Evolutionary conservation across 2,113 vertebrate genomes (phyloP), one percentile per base, ranked within the genome.

Genomic region (Chauna torquata): DNA sequence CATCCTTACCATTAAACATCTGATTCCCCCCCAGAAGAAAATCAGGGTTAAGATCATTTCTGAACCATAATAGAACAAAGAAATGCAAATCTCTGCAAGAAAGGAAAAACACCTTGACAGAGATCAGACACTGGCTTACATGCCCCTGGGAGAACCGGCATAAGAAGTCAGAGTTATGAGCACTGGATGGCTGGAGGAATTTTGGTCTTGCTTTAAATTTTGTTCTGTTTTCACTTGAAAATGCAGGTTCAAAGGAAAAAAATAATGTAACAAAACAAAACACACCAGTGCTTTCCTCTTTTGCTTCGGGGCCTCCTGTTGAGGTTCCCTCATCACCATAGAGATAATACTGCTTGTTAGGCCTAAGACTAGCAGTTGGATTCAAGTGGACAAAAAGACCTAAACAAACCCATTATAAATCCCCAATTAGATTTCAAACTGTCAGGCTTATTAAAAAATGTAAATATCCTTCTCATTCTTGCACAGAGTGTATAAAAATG

Each of bases 401-500:
- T 91, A 96, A 98, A 95, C 91, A 92, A 97, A 94, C 94, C 94
- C 87, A 95, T 96, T 97, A 96, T 95, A 96, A 96, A 97, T 95
- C 94, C 96, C 94, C 96, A 97, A 96, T 97, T 97, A 97, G 92
- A n/a, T 96, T 97, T 97, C 96, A 97, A 96, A 97, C 96, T 96
- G 93, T 96, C 95, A 97, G 80, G 91, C 93, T 97, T 95, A 97
- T 97, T 97, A 97, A 96, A 97, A 97, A 97, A 97, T 97, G 95
- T 96, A 97, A 97, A 97, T 97, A 95, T 93, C 91, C 83, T 90
- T 66, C 85, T 94, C 68, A 6, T 76, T 96, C 89, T 95, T 82
- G 94, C 96, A 93, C 86, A 81, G 72, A 92, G 45, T 82, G 54
- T 96, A 94, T 97, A 97, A 97, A 97, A 97, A 97, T 95, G 91